Evolutionary conservation across 1,140 invertebrate species (phyloP), one percentile per base, ranked within the genome.

Genomic region (Mylabris phalerata): DNA sequence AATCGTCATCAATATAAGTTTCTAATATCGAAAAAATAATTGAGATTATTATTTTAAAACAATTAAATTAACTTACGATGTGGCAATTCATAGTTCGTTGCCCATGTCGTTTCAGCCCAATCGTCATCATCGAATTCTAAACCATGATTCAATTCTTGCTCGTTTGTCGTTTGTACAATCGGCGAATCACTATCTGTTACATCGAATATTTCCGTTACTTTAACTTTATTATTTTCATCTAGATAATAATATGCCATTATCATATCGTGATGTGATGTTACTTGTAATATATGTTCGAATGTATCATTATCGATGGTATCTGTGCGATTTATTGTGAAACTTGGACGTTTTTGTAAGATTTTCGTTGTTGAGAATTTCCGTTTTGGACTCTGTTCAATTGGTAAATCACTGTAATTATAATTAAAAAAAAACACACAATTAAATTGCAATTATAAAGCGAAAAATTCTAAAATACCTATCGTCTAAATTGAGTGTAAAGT

Each of bases 221-320:
- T 89, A 46, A 89, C 85, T 77, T 89, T 88, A 72, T 92, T 90
- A 69, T 90, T 84, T 67, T 90, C 86, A 68, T 92, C 87, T 69
- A 90, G 84, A 69, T 94, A 95, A 76, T 95, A 93, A 75, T 90
- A 95, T 0, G 92, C 87, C 79, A 94, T 89, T 2, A 93, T 75
- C 4, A 91, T 86, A 63, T 95, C 92, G 71, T 93, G 88, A 61
- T 93, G 85, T 38, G 86, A 78, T 5, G 91, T 89, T 50, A 89
- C 85, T 75, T 88, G 84, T 13, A 95, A 77, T 63, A 93, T 89
- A 74, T 92, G 87, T 59, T 94, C 90, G 72, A 93, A 91, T 2
- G 89, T 88, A 68, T 93, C 89, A 49, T 87, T 79, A 48, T 83
- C 80, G 7, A 71, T 62, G 39, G 75, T 65, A 19, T 79, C 75